Base-by-base conservation (phyloP, 2,113 vertebrate genomes). In the Plestiodon gilberti region DNA sequence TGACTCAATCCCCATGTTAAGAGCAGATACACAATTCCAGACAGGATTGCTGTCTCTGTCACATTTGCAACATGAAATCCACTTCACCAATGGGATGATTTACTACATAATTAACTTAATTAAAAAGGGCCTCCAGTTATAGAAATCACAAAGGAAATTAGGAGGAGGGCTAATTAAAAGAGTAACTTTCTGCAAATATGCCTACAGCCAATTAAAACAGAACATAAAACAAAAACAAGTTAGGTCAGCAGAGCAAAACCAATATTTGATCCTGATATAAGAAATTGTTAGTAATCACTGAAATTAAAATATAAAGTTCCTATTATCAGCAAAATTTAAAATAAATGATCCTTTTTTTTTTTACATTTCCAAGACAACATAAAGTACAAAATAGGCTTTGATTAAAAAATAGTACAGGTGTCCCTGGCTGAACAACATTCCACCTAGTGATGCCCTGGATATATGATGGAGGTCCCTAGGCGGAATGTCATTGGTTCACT, bases 131-230 rank as follows among this genome's bases (percentile, higher is more conserved):
- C 80, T 89, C 1, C 1, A 88, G 84, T 57, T 84, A 90, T 78
- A 83, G 40, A 81, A 93, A 64, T 83, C 89, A 90, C 43, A 81
- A 83, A 84, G 83, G 90, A 88, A 89, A 69, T 81, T 33, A 23
- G 71, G 76, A 20, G 65, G 80, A 25, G 61, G 28, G 25, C 59
- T 94, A 94, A 94, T 77, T 94, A 81, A 89, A 93, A 90, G 78
- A 86, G 62, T 81, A 87, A 43, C 79, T 15, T 67, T 43, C 74
- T 91, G 80, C 8, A n/a, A 59, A 92, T 64, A 89, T 69, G 83
- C 10, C 69, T 87, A 90, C 85, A 87, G 22, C 1, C 89, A 90
- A 90, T 93, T 91, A 90, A 92, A 91, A 89, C 55, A 70, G 90
- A 40, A 87, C 78, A 85, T 62, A 86, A 89, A 92, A 77, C 81